phyloP scores from a whole-genome alignment of 2,888 invertebrate genomes.

The Hirtodrosophila cameraria region DNA sequence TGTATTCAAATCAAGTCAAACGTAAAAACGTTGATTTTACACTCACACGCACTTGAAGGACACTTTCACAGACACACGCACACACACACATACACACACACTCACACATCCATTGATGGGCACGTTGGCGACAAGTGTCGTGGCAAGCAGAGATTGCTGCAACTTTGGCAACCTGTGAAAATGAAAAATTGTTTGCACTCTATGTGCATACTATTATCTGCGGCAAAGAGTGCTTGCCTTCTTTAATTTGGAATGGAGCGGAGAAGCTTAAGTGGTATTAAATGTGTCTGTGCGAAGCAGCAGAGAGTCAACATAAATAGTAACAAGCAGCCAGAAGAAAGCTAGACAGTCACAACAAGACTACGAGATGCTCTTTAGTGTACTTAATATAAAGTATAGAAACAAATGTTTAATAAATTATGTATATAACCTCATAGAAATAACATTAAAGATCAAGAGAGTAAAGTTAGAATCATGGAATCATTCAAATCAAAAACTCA shows the following conservation, averaged over 20 bases:
- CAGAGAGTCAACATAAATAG: constrained; percentile 17
- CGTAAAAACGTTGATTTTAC: constrained; percentile 73
- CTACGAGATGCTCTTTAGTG: neutral
- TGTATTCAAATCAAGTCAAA: constrained; percentile 75
- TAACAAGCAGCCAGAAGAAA: constrained; percentile 3
- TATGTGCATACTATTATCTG: constrained; percentile 29
- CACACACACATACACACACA: constrained; percentile 3
- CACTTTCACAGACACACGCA: constrained; percentile 14
- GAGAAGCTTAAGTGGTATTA: constrained; percentile 38
- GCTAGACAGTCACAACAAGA: neutral
- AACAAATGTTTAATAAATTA: too few species aligned
- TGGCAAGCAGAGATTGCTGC: constrained; percentile 30
- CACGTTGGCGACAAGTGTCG: constrained; percentile 24
- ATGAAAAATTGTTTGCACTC: constrained; percentile 37
- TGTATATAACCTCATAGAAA: too few species aligned
- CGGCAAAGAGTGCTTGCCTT: constrained; percentile 6
- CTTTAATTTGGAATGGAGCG: neutral
- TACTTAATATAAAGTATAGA: too few species aligned
- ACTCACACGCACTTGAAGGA: constrained; percentile 59
- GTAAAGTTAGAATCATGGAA: too few species aligned
- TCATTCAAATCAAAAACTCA: too few species aligned
- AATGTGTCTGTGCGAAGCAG: constrained; percentile 35
- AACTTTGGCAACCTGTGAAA: constrained; percentile 30
- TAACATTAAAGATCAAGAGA: too few species aligned
- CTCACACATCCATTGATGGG: constrained; percentile 38